Evolutionary conservation across 1,140 invertebrate genomes (phyloP), one percentile per base, ranked within the genome.

Genomic region (Cotesia vestalis): DNA sequence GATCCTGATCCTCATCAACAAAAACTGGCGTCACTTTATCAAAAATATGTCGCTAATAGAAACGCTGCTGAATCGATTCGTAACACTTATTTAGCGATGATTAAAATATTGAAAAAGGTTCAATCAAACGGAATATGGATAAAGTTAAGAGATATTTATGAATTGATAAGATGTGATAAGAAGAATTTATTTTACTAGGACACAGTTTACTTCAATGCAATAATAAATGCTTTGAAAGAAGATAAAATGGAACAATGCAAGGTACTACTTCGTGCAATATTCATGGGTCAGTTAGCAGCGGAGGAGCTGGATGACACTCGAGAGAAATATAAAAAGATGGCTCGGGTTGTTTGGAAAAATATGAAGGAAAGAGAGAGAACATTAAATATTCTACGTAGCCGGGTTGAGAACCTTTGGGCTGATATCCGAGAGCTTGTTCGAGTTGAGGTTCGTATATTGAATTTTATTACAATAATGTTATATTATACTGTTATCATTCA

Each of bases 221-320:
- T 91, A 12, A 78, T 91, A 69, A 85, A 88, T 51, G 84, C 85
- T 0, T 77, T 91, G 34, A 87, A 87, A 75, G 73, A 86, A 8
- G 89, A 92, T 78, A 88, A 87, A 66, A 78, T 82, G 20, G 85
- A 84, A 9, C 91, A 91, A 80, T 88, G 88, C 6, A 87, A 88
- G 75, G 85, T 90, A 70, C 85, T 92, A 74, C 83, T 89, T 71
- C 87, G 86, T 53, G 87, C 89, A 1, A 90, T 89, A 0, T 84
- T 89, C 75, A 88, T 91, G 82, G 90, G 91, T 2, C 90, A 91
- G 79, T 77, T 91, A 2, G 90, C 89, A 0, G 85, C 89, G 69
- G 90, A 91, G 77, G 90, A 91, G 78, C 79, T 91, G 1, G 88
- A 91, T 35, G 89, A 91, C 73, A 85, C 89, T 46, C 88, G 88